These are phyloP conservation scores for Cheilosia soror DNA, from an alignment of 2,888 invertebrate genomes.

Conservation along the genomic window DNA sequence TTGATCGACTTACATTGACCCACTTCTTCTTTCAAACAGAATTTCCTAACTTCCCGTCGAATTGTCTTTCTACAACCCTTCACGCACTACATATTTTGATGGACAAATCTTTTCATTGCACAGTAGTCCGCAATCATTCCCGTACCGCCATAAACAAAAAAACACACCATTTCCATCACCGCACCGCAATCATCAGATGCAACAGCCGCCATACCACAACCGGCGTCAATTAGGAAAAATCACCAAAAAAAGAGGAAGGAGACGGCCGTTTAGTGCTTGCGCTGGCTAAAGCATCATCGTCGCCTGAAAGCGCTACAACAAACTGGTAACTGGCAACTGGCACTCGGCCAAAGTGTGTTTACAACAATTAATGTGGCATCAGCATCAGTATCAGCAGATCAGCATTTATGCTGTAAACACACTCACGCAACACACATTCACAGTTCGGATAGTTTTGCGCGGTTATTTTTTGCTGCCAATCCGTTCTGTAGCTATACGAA, in stretches of 20 bases:
- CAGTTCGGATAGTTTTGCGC: slow-evolving; percentile 35
- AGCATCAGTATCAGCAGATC: slow-evolving; percentile 34
- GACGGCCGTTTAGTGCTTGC: slow-evolving; percentile 2
- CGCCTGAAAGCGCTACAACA: slow-evolving; percentile 48
- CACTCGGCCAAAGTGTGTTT: slow-evolving; percentile 60
- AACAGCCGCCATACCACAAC: slow-evolving; percentile 36
- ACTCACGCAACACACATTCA: slow-evolving; percentile 1
- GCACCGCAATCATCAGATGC: slow-evolving; percentile 31
- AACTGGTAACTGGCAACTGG: slow-evolving; percentile 53
- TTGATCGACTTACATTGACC: too few relatives aligned
- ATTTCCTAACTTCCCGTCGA: too few relatives aligned
- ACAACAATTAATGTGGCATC: slow-evolving; percentile 63
- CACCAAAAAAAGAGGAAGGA: slow-evolving; percentile 35
- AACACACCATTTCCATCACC: slow-evolving; percentile 32
- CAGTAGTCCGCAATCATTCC: slow-evolving; percentile 9
- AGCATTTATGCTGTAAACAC: slow-evolving; percentile 31
- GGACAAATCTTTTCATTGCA: slow-evolving; percentile 20
- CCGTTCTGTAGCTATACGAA: background rate
- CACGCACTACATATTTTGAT: background rate
- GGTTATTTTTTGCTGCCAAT: slow-evolving; percentile 3
- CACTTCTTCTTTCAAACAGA: too few relatives aligned
- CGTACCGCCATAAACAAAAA: background rate
- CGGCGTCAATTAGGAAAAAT: slow-evolving; percentile 58
- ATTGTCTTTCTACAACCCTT: too few relatives aligned
- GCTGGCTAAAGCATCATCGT: slow-evolving; percentile 8